Evolutionary conservation across 2,888 invertebrate species (phyloP).

Genomic region (Perdita meconis): DNA sequence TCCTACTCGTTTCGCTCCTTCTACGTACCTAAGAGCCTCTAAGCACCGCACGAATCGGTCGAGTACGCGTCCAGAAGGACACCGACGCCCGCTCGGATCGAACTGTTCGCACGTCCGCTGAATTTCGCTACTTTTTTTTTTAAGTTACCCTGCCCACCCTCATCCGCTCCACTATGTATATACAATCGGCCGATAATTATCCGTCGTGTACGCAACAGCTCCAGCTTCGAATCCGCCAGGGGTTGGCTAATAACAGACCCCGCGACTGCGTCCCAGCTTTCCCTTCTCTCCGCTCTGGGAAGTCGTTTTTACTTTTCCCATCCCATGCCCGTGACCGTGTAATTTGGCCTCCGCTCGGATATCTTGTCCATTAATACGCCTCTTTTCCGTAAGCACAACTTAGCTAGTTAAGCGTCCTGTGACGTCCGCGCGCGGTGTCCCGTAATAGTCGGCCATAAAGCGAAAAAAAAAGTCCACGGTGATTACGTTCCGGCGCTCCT

Average conservation of each 20-base stretch:
- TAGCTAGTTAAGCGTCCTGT: background rate
- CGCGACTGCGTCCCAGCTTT: background rate
- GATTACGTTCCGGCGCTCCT: constrained; percentile 19
- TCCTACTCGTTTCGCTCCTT: constrained; percentile 40
- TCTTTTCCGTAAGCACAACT: background rate
- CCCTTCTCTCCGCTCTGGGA: background rate
- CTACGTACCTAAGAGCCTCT: constrained; percentile 44
- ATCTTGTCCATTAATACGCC: too few relatives aligned
- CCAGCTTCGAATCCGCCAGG: constrained; percentile 53
- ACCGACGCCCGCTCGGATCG: constrained; percentile 72
- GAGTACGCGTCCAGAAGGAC: constrained; percentile 54
- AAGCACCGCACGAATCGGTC: constrained; percentile 53
- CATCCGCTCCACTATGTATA: constrained; percentile 34
- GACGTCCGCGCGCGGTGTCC: background rate
- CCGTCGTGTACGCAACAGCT: constrained; percentile 75
- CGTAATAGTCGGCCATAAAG: background rate
- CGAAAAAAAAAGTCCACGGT: background rate
- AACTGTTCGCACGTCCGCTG: constrained; percentile 80
- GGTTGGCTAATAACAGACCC: constrained; percentile 75
- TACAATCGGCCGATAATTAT: constrained; percentile 72
- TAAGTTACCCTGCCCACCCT: background rate
- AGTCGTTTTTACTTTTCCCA: constrained; percentile 1
- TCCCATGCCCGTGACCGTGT: constrained; percentile 47
- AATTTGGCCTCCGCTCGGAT: constrained; percentile 18
- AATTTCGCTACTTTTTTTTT: constrained; percentile 74